Base-by-base conservation (phyloP, 2,113 vertebrate genomes). In the Tor tambroides region DNA sequence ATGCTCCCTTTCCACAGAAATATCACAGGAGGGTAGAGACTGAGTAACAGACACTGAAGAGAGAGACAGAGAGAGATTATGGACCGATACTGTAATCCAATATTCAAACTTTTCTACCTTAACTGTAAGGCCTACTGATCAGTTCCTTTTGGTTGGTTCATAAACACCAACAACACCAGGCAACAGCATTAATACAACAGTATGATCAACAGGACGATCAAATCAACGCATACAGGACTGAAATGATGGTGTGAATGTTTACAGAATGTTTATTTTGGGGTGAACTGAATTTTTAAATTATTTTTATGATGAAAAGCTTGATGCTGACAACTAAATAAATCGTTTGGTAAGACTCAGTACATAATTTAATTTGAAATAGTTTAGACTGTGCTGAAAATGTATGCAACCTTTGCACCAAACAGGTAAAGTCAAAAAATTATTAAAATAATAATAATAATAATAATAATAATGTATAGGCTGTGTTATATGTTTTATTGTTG, bases 1-100 rank as follows among this genome's bases (percentile, higher is more conserved):
- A 75, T 65, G 59, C 79, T 65, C 79, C 11, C 78, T 65, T 59
- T 65, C 5, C 38, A 65, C 38, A 81, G 4, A 80, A 43, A 28
- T n/a, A 41, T 9, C 32, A 80, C 30, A 63, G 54, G 30, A 41
- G 7, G 23, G 23, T n/a, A 59, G 30, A 35, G 30, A 28, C 77
- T 6, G 51, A 38, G 17, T 35, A 38, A 35, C 21, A 81, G 4
- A 41, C 0, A 14, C 54, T 80, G n/a, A 80, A 80, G 23, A 15
- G 30, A 79, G 1, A 59, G 49, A 6, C 17, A 78, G 28, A 30
- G 4, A 14, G 15, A 59, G 51, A 12, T 46, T 46, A 17, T 4
- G 15, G 23, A 46, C 41, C 2, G 3, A 75, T 74, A 15, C 23
- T 26, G 38, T 5, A 71, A 71, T 38, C 35, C 8, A 32, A 71